Conservation (phyloP, 2,113 vertebrate species). For the Lepus timidus region DNA sequence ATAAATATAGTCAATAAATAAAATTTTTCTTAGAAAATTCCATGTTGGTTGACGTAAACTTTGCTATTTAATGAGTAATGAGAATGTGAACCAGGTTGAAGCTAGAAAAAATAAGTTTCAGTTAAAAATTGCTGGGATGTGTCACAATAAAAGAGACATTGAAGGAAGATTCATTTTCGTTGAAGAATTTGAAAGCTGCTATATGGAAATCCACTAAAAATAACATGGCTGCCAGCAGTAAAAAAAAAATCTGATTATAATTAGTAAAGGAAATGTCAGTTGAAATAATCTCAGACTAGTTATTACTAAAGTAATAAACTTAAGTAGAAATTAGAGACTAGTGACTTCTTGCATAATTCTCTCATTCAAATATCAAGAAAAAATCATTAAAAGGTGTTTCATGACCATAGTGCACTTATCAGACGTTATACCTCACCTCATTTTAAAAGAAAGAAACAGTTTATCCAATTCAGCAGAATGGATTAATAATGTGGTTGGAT, state of each 20-base stretch:
- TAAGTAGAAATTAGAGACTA: background rate
- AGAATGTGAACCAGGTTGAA: background rate
- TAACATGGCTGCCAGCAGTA: background rate
- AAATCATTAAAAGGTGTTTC: background rate
- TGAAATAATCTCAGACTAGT: background rate
- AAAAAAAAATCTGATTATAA: background rate
- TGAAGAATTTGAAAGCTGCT: background rate
- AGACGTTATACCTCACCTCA: background rate
- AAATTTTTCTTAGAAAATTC: too few species aligned
- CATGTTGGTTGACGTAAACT: background rate
- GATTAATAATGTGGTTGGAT: background rate
- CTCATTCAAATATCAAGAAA: background rate
- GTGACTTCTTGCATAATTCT: background rate
- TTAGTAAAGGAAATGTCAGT: constrained; percentile 3
- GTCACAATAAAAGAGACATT: constrained; percentile 37
- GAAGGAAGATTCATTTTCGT: constrained; percentile 19
- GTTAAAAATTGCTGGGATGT: constrained; percentile 10
- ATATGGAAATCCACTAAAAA: background rate
- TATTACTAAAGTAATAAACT: background rate
- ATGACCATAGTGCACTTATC: background rate
- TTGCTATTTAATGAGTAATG: constrained; percentile 48
- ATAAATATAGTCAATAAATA: too few species aligned
- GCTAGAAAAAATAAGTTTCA: background rate
- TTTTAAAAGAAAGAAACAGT: background rate
- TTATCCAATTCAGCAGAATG: background rate